Evolutionary conservation across 2,797 vertebrate species (phyloP), one percentile per base, ranked within the genome.

Genomic region (Somateria mollissima): DNA sequence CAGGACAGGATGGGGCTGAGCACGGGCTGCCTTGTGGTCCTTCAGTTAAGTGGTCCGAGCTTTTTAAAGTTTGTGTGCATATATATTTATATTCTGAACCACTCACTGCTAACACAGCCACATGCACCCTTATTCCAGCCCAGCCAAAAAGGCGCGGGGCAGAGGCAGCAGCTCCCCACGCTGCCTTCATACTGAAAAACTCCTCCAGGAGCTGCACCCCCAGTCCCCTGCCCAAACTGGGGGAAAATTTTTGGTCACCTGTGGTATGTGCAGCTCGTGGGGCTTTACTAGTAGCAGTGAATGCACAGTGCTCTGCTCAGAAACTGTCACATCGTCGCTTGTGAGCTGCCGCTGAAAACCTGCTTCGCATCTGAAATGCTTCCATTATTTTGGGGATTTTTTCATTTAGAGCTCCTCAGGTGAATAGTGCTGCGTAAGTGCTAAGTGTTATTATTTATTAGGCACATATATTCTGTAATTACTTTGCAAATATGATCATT

Each of bases 401-500:
- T 47, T 64, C 67, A 2, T 1, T 30, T 45, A 19, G 78, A 90
- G 65, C 74, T 79, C 61, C 88, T 93, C 82, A 88, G 95, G 92
- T 88, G 83, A 91, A 76, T 11, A 13, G 76, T 56, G 72, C 82
- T 36, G 37, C 5, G 3, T 6, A 16, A 58, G 84, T 62, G 73
- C 43, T 4, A 13, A 85, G 84, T 39, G 88, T 78, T 86, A 51
- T 90, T 89, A 92, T 96, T 94, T 96, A 65, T 95, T 84, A 96
- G 92, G 81, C 83, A 18, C 85, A 47, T 70, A 34, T 39, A 89
- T 91, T 43, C 93, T 28, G 7, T 94, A 92, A 94, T 95, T 92
- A 69, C 83, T 89, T 65, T 43, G 94, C 93, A 95, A 96, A 95
- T 80, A 64, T 2, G 76, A 91, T 94, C 90, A 60, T 92, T 95